Conservation (phyloP, 2,113 vertebrate species). For the Alligator mississippiensis region DNA sequence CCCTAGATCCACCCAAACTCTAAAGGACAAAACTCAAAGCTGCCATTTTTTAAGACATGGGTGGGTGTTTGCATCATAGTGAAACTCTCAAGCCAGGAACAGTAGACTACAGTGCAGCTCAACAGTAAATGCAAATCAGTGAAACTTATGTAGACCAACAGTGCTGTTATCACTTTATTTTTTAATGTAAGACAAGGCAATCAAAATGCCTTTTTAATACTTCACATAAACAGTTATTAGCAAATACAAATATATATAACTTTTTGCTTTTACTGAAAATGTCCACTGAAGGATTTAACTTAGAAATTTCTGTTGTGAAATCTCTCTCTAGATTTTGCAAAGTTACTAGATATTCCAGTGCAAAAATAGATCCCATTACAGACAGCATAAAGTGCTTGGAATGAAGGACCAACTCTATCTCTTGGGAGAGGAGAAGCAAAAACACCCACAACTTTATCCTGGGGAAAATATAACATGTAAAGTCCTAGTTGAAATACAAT, state of each 20-base stretch:
- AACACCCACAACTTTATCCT: constrained; percentile 62
- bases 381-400: constrained; percentile 92
- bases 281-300: constrained; percentile 80
- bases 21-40: neutral
- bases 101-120: neutral
- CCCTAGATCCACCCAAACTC: neutral
- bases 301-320: constrained; percentile 81
- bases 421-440: constrained; percentile 64
- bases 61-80: neutral
- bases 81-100: neutral
- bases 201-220: constrained; percentile 82
- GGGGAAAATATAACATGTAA: constrained; percentile 50
- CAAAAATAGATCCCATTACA: constrained; percentile 88
- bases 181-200: constrained; percentile 79
- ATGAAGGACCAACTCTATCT: constrained; percentile 79
- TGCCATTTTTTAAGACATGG: neutral
- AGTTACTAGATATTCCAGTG: constrained; percentile 90
- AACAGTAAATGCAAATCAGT: constrained; percentile 30
- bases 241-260: constrained; percentile 80
- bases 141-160: constrained; percentile 36
- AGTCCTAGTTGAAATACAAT: constrained; percentile 63
- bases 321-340: constrained; percentile 79
- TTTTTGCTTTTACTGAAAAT: constrained; percentile 83
- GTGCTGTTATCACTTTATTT: constrained; percentile 81
- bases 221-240: constrained; percentile 83